Evolutionary conservation across 1,140 invertebrate species (phyloP).

Genomic region (Parasteatoda tepidariorum): DNA sequence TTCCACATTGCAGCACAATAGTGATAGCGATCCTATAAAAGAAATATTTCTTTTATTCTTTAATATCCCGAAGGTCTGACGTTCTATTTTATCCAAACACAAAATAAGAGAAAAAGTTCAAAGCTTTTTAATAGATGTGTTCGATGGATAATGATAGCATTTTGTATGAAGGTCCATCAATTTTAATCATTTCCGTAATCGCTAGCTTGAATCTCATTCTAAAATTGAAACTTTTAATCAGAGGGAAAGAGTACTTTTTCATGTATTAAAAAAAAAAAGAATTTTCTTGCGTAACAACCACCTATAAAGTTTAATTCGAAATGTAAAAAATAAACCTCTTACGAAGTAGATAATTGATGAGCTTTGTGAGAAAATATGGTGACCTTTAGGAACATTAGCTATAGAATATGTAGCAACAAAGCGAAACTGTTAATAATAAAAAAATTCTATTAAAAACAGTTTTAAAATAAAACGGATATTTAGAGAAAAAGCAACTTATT

Average conservation of each 20-base stretch:
- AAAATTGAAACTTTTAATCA: background rate
- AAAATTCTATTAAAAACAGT: background rate
- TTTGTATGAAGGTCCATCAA: constrained; percentile 14
- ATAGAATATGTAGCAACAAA: too few species aligned
- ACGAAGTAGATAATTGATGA: background rate
- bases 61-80: background rate
- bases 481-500: background rate
- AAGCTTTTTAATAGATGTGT: constrained; percentile 3
- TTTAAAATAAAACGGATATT: too few species aligned
- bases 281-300: too few species aligned
- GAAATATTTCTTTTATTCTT: background rate
- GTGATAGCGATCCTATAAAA: background rate
- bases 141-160: constrained; percentile 15
- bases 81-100: background rate
- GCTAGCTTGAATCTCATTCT: background rate
- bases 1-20: background rate
- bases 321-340: too few species aligned
- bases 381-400: background rate
- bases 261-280: too few species aligned
- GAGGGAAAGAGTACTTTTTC: too few species aligned
- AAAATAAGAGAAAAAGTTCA: background rate
- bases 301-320: too few species aligned
- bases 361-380: background rate
- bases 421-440: background rate
- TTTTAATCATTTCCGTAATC: constrained; percentile 22